These are phyloP conservation scores for Heterohyrax brucei DNA, from an alignment of 2,797 vertebrate species.

Conservation along the genomic window DNA sequence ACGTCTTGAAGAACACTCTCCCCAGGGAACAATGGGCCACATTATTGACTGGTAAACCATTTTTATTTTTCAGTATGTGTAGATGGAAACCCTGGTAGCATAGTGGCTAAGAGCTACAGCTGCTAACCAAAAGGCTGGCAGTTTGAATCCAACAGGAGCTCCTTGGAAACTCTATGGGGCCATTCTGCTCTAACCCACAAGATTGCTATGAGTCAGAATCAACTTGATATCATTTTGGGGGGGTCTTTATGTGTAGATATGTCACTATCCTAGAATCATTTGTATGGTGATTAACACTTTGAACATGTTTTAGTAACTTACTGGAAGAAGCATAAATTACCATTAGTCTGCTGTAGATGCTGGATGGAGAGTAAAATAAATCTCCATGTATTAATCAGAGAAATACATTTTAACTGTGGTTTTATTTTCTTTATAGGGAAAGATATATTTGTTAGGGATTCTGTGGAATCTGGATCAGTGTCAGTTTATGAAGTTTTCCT, in stretches of 20 bases:
- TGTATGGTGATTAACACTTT: slow-evolving; percentile 37
- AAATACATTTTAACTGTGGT: too few species aligned
- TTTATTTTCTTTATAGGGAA: neutral
- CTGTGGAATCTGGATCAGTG: neutral
- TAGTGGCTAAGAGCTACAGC: too few species aligned
- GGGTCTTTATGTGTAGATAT: neutral
- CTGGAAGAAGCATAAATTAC: slow-evolving; percentile 47
- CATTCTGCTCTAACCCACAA: too few species aligned
- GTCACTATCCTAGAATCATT: slow-evolving; percentile 42
- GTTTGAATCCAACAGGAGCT: too few species aligned
- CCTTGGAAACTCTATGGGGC: too few species aligned
- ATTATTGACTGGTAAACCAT: slow-evolving; percentile 2
- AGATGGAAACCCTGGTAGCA: neutral
- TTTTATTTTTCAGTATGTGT: neutral
- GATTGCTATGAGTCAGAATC: too few species aligned
- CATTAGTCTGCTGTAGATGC: neutral
- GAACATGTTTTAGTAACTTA: slow-evolving; percentile 58
- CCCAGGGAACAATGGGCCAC: slow-evolving; percentile 51
- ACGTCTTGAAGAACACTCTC: slow-evolving; percentile 53
- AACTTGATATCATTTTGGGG: too few species aligned
- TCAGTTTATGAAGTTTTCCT: neutral
- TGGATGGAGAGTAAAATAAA: too few species aligned
- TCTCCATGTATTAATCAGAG: too few species aligned
- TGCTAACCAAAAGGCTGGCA: too few species aligned
- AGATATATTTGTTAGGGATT: neutral